Base-by-base conservation (phyloP, 2,113 vertebrate species). In the Eptatretus burgeri region DNA sequence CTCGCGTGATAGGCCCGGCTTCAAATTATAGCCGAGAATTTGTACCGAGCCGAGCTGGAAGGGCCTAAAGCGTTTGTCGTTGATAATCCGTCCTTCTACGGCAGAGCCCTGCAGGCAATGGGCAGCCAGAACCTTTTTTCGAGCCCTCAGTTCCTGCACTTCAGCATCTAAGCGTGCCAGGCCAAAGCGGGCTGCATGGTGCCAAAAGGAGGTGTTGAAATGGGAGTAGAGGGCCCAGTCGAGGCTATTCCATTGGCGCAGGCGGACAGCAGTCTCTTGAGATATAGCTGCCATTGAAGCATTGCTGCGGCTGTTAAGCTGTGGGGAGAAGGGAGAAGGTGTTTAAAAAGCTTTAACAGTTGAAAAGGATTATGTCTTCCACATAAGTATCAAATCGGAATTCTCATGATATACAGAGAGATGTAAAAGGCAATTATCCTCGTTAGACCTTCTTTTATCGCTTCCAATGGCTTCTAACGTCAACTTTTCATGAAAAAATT, bases 161-260 rank as follows among this genome's bases (percentile, higher is more conserved):
- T 87, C 82, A n/a, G 64, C 51, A 60, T 67, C 66, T 67, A 89
- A 76, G 11, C 67, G 65, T 14, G 71, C 1, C 0, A 65, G 69
- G 1, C 79, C 79, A 51, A 84, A 65, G 51, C 70, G 70, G 14
- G 72, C 69, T 64, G 82, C 71, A 20, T 66, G 78, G 41, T 65
- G 71, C 84, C 85, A 87, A 71, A 89, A 82, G 17, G 73, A 82
- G 64, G 68, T 64, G 65, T 89, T 85, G 70, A 86, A 87, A 67
- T 87, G 80, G 51, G 70, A 64, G 71, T 85, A 87, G n/a, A 91
- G 76, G 52, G 69, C 70, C 83, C 83, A 86, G 71, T 86, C 84
- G 49, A 85, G 70, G 0, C 76, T 76, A 51, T 79, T 82, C 84
- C 84, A 89, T 0, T 1, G 17, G 69, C 72, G 74, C 27, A 80